Evolutionary conservation across 1,140 invertebrate species (phyloP).

Genomic region (Lordiphosa collinella): DNA sequence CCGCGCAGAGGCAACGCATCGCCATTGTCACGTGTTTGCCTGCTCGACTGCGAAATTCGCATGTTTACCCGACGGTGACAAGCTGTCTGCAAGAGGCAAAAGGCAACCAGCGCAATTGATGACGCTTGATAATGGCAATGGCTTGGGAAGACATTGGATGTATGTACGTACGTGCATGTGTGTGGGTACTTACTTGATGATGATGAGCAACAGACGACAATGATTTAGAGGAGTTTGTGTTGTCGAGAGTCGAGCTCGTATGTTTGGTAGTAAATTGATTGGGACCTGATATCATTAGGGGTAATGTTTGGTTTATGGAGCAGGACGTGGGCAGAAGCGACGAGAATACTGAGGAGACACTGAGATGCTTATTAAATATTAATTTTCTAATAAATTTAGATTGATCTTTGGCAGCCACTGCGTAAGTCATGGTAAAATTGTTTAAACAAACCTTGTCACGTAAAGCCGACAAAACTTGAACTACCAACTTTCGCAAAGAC

Average conservation of each 20-base stretch:
- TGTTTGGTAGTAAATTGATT: constrained; percentile 40
- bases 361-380: too few species aligned
- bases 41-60: constrained; percentile 74
- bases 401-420: too few species aligned
- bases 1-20: constrained; percentile 17
- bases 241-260: constrained; percentile 8
- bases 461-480: background rate
- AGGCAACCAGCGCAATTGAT: constrained; percentile 58
- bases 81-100: constrained; percentile 70
- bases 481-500: constrained; percentile 24
- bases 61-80: constrained; percentile 76
- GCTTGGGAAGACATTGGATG: constrained; percentile 24
- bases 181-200: constrained; percentile 14
- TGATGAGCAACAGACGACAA: constrained; percentile 71
- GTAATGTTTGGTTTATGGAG: constrained; percentile 14
- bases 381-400: too few species aligned
- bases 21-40: constrained; percentile 70
- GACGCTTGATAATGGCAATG: constrained; percentile 63
- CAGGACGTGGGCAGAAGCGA: too few species aligned
- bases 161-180: background rate
- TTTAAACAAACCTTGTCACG: constrained; percentile 34
- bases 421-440: background rate
- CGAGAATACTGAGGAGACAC: too few species aligned
- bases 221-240: constrained; percentile 53
- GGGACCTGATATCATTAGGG: constrained; percentile 37